Conservation (phyloP, 1,140 invertebrate species). For the Zaprionus capensis region DNA sequence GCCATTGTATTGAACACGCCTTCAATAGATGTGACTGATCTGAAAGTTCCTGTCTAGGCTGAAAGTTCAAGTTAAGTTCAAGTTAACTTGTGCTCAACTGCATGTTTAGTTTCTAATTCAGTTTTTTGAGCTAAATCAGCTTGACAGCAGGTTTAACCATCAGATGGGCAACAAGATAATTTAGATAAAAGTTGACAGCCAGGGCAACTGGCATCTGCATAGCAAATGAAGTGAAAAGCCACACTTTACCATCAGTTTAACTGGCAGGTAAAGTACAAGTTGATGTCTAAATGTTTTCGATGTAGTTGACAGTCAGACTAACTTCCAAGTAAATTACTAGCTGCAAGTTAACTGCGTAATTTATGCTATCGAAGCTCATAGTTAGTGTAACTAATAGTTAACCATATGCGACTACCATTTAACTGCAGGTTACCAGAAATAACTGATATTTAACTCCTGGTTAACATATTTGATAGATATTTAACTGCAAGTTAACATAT, state of each 20-base stretch:
- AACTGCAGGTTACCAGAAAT: background rate
- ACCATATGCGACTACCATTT: no score
- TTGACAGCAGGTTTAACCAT: background rate
- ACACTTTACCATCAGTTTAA: background rate
- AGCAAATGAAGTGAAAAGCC: no score
- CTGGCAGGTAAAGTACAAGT: background rate
- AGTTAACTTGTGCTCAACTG: background rate
- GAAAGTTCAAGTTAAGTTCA: no score
- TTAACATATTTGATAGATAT: background rate
- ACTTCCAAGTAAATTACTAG: background rate
- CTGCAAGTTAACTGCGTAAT: background rate
- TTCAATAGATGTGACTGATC: background rate
- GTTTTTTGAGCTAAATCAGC: background rate
- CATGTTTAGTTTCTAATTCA: background rate
- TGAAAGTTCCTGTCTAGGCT: background rate
- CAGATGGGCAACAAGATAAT: background rate
- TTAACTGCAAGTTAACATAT: background rate
- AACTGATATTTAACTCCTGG: background rate
- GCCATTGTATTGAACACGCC: background rate
- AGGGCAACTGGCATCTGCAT: background rate
- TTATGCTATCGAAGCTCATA: background rate
- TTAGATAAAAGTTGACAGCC: background rate
- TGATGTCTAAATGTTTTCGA: background rate
- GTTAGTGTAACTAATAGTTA: background rate
- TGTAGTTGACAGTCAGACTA: background rate